Percentiles rank a stretch among this genome's conserved stretches.
Conservation (phyloP, 2,888 invertebrate species). For the Philonicus albiceps region DNA sequence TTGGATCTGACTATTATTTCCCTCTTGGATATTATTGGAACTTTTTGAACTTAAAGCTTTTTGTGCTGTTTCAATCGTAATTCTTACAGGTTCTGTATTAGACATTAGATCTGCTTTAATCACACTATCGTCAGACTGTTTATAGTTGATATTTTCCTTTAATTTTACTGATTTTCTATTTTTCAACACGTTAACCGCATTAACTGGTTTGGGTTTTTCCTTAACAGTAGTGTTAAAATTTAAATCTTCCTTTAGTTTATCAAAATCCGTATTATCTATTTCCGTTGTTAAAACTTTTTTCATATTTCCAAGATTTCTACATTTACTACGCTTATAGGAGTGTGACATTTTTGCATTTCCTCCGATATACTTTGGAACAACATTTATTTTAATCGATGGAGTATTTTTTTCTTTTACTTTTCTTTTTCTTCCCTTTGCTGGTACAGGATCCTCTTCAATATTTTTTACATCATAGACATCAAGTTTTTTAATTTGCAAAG, state of each 20-base stretch:
- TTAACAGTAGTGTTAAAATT: neutral
- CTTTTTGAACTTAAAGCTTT: neutral
- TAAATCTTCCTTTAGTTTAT: neutral
- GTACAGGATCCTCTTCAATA: neutral
- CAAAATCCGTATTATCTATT: neutral
- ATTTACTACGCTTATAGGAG: neutral
- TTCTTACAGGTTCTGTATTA: neutral
- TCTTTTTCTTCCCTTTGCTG: neutral
- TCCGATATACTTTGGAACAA: neutral
- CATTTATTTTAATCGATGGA: neutral
- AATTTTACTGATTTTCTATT: neutral
- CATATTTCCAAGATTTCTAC: neutral
- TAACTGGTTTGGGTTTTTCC: neutral
- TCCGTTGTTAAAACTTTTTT: neutral
- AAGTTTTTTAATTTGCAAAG: neutral
- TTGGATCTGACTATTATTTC: neutral
- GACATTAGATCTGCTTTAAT: neutral
- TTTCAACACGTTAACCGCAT: neutral
- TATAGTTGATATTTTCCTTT: neutral
- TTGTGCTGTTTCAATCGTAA: neutral
- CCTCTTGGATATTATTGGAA: neutral
- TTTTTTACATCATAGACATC: constrained; percentile 7
- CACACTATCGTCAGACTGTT: neutral
- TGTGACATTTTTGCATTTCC: neutral
- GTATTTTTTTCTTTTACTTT: neutral